These are phyloP conservation scores for Eustalomyia histrio DNA, from an alignment of 2,888 invertebrate genomes.

Conservation along the genomic window DNA sequence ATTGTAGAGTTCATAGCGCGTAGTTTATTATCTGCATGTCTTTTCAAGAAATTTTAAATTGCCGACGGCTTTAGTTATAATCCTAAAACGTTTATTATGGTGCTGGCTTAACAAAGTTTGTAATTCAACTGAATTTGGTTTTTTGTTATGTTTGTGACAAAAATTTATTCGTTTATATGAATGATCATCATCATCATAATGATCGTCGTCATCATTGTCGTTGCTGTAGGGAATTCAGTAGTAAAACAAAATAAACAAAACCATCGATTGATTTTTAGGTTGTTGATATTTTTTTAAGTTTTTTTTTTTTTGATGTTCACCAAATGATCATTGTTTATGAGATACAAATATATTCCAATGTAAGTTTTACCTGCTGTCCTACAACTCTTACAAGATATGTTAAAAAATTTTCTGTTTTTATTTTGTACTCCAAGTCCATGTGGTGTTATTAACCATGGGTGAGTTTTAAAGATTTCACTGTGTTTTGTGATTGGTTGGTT, in stretches of 20 bases:
- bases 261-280: conserved; percentile 52
- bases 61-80: conserved; percentile 50
- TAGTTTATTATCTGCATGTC: not conserved
- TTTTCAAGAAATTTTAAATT: not conserved
- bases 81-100: conserved; percentile 21
- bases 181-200: conserved; percentile 46
- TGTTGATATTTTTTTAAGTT: not conserved
- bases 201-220: conserved; percentile 23
- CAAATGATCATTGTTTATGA: conserved; percentile 35
- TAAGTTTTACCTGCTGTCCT: conserved; percentile 47
- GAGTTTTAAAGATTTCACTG: conserved; percentile 33
- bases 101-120: conserved; percentile 62
- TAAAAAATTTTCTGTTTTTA: conserved; percentile 21
- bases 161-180: conserved; percentile 58
- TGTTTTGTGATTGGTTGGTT: conserved; percentile 43
- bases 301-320: conserved; percentile 35
- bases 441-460: conserved; percentile 26
- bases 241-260: conserved; percentile 17
- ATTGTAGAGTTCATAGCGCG: conserved; percentile 31
- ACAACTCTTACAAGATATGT: conserved; percentile 56
- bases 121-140: conserved; percentile 54
- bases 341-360: not conserved
- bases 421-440: not conserved
- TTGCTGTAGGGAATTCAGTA: conserved; percentile 19
- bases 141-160: conserved; percentile 58